These are phyloP conservation scores for Dicaeum eximium DNA, from an alignment of 2,113 vertebrate genomes.

Conservation along the genomic window DNA sequence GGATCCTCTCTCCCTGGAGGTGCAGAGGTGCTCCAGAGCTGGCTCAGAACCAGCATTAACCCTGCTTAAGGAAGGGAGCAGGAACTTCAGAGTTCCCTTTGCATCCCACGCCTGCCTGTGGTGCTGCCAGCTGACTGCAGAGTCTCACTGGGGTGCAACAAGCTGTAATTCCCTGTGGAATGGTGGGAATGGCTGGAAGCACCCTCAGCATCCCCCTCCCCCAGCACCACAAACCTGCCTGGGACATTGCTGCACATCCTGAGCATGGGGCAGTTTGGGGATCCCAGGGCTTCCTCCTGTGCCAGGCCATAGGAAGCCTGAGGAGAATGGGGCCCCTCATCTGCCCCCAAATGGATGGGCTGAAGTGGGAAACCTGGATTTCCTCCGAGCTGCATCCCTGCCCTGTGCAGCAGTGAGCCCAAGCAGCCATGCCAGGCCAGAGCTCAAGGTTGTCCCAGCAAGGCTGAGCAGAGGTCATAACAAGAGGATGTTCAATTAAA, in stretches of 20 bases:
- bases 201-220: neutral
- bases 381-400: neutral
- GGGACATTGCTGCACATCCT: neutral
- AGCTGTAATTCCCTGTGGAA: neutral
- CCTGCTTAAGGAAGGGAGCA: neutral
- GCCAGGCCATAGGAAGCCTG: neutral
- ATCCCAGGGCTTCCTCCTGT: neutral
- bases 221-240: neutral
- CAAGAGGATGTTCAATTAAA: constrained; percentile 43
- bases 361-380: neutral
- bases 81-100: neutral
- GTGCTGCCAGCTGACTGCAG: neutral
- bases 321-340: rapidly evolving
- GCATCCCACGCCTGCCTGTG: neutral
- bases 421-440: rapidly evolving
- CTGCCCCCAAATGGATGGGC: rapidly evolving
- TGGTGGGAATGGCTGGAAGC: neutral
- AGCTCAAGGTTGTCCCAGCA: constrained; percentile 16
- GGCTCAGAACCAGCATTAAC: neutral
- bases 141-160: rapidly evolving
- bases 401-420: rapidly evolving
- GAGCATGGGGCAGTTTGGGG: rapidly evolving
- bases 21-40: neutral
- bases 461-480: neutral
- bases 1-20: neutral